Base-by-base conservation (phyloP, 2,113 vertebrate species). In the Toxotes chatareus region DNA sequence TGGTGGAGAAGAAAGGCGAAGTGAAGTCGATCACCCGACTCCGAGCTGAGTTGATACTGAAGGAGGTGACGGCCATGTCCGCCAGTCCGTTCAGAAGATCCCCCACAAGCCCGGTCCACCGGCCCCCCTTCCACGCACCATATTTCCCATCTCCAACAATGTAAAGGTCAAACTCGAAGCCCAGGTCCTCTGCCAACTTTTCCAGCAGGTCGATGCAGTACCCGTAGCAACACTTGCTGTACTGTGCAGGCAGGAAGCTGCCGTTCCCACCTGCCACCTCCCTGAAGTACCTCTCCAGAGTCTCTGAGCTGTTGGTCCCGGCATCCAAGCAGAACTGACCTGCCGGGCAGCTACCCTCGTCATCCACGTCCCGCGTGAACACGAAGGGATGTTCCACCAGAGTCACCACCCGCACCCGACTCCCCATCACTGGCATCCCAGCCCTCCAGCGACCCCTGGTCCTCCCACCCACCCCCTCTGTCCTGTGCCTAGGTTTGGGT, bases 1-100 rank as follows among this genome's bases (percentile, higher is more conserved):
- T 98, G 88, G 97, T 99, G 89, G 98, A 98, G 93, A 98, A 98
- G 92, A 99, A 98, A 36, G 97, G 97, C 53, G 96, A 97, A 84
- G 97, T 98, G 94, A 99, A 99, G 86, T 98, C 97, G 0, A 99
- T 95, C 61, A 98, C 96, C 42, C 94, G 96, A 51, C 96, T 97
- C n/a, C 97, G 95, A 0, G 96, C 97, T 0, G 97, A 97, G 89
- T 98, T 98, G 89, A 98, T 98, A 86, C 97, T 97, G 88, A 99
- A 98, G 83, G 97, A 97, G 63, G 97, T 97, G 83, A 98, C 97
- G 0, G 97, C 98, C 97, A 98, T 97, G 93, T 99, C 97, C 0
- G 97, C 97, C 0, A 89, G 76, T 36, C 97, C 96, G 0, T 96
- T 96, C 63, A 97, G 89, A 64, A 99, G 95, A 86, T 98, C 97